Base-by-base conservation (phyloP, 1,140 invertebrate genomes). In the Cepaea nemoralis region DNA sequence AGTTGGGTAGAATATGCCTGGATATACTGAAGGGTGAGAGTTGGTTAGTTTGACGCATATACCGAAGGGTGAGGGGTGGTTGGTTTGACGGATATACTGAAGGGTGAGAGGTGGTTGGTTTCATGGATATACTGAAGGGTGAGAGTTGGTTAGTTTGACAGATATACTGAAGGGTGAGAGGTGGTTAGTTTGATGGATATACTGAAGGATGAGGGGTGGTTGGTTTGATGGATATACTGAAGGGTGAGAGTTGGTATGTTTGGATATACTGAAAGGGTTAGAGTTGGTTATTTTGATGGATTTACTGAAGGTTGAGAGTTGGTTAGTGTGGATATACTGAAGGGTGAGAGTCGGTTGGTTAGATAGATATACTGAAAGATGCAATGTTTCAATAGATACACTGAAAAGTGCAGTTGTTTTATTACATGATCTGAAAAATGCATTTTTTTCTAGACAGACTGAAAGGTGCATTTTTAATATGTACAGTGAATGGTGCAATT, bases 1-100 rank as follows among this genome's bases (percentile, higher is more conserved):
- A 95, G 92, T 91, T 96, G 67, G 95, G 95, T 33, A 91, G 95
- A 90, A 96, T 95, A 92, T 95, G 95, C 91, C 91, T 95, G 87
- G 95, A 96, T 92, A 95, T 95, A 90, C 91, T 96, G 77, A 96
- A 96, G 94, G 97, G 98, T 93, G 95, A 95, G 50, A n/a, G n/a
- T n/a, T n/a, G n/a, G 91, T 84, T 37, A 81, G 16, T 75, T 81
- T 19, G 31, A 75, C 16, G 22, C 16, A 45, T 81, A 76, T 24
- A 35, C n/a, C n/a, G n/a, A n/a, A n/a, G n/a, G n/a, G n/a, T n/a
- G n/a, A n/a, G n/a, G n/a, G n/a, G n/a, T n/a, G n/a, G n/a, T n/a
- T n/a, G n/a, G n/a, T n/a, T n/a, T n/a, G n/a, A n/a, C n/a, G 87
- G 95, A 96, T 92, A 95, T 95, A 90, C 91, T 96, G 77, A 96